Evolutionary conservation across 2,888 invertebrate species (phyloP).

Genomic region (Yponomeuta malinellus): DNA sequence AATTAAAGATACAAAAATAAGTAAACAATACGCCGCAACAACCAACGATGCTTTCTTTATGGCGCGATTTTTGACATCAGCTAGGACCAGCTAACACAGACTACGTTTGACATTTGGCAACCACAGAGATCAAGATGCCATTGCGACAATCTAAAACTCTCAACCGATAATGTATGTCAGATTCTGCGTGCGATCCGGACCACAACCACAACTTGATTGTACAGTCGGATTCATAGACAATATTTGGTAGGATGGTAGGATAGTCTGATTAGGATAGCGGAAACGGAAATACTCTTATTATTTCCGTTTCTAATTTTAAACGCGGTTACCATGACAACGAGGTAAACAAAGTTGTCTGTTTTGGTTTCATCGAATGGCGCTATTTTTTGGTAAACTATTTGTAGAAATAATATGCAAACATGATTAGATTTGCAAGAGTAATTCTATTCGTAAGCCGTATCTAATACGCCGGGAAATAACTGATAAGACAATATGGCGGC

Average conservation of each 20-base stretch:
- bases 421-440: background rate
- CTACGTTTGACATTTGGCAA: background rate
- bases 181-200: too few species aligned
- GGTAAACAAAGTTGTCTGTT: slow-evolving; percentile 17
- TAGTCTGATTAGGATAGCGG: background rate
- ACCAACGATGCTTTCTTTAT: background rate
- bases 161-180: background rate
- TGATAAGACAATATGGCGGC: slow-evolving; percentile 6
- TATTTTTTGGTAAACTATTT: background rate
- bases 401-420: background rate
- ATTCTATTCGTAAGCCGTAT: background rate
- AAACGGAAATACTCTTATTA: background rate
- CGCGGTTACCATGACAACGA: slow-evolving; percentile 17
- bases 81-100: background rate
- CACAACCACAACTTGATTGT: background rate
- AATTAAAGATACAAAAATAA: slow-evolving; percentile 5
- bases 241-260: background rate
- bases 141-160: background rate
- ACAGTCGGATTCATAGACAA: background rate
- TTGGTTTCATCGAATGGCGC: background rate
- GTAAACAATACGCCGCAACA: background rate
- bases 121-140: background rate
- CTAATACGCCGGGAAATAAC: background rate
- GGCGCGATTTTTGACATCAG: slow-evolving; percentile 21
- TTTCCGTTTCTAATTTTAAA: slow-evolving; percentile 17